These are phyloP conservation scores for Oxyura jamaicensis DNA, from an alignment of 2,113 vertebrate species.

Conservation along the genomic window DNA sequence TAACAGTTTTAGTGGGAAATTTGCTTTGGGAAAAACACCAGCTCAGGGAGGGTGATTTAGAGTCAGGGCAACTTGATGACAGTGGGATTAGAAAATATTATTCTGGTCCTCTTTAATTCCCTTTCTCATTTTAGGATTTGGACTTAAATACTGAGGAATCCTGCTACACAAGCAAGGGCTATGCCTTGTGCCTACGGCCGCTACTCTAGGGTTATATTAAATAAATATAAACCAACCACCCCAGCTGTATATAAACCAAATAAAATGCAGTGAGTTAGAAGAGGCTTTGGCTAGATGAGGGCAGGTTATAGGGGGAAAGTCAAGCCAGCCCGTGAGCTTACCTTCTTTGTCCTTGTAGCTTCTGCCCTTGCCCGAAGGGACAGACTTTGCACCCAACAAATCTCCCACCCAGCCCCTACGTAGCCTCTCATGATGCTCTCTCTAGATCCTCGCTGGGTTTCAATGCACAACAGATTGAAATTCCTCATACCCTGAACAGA, in stretches of 20 bases:
- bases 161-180: background rate
- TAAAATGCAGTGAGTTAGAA: background rate
- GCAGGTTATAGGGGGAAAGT: accelerated
- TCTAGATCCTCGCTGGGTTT: too few relatives aligned
- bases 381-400: background rate
- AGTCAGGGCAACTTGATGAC: background rate
- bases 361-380: background rate
- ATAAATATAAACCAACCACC: background rate
- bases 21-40: background rate
- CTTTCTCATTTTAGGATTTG: background rate
- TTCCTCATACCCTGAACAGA: background rate
- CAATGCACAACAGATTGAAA: background rate
- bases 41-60: background rate
- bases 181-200: background rate
- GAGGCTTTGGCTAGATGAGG: background rate
- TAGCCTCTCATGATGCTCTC: too few relatives aligned
- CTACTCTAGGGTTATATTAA: background rate
- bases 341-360: too few relatives aligned
- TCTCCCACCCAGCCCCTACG: background rate
- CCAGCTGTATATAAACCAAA: accelerated
- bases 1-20: background rate
- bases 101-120: background rate
- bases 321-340: background rate
- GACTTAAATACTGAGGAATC: background rate
- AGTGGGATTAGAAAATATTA: background rate